These are phyloP conservation scores for Carpatolechia fugitivella DNA, from an alignment of 2,888 invertebrate species.

Conservation along the genomic window DNA sequence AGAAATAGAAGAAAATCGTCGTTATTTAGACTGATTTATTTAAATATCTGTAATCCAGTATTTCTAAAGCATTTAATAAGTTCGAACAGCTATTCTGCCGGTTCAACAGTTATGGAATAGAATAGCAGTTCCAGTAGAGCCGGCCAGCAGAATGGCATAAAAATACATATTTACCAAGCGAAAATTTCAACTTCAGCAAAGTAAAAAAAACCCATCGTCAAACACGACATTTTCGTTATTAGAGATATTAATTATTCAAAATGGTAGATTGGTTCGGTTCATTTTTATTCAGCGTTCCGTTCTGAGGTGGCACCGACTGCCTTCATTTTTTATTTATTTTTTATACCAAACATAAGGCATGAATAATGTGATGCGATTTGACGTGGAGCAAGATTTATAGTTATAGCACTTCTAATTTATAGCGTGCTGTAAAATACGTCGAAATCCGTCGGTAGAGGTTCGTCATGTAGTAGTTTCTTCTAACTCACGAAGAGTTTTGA, in stretches of 20 bases:
- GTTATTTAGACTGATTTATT: too few relatives aligned
- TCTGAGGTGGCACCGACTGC: constrained; percentile 11
- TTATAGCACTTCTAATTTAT: constrained; percentile 72
- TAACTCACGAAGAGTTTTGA: neutral
- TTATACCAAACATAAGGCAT: constrained; percentile 55
- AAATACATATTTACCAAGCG: neutral
- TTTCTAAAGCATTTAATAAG: too few relatives aligned
- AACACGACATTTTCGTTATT: neutral
- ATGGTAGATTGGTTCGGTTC: constrained; percentile 4
- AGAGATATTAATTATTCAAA: constrained; percentile 5
- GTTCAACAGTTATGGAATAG: too few relatives aligned
- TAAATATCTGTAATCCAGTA: too few relatives aligned
- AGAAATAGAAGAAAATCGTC: too few relatives aligned
- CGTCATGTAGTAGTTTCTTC: constrained; percentile 12
- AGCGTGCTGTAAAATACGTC: constrained; percentile 60
- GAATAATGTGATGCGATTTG: constrained; percentile 69
- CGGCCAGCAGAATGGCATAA: neutral
- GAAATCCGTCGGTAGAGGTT: constrained; percentile 52
- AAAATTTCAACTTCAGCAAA: neutral
- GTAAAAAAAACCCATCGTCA: neutral
- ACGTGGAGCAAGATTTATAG: constrained; percentile 70
- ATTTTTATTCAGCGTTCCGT: neutral
- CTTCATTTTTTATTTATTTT: constrained; percentile 41
- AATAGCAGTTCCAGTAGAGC: neutral
- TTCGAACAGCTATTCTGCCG: too few relatives aligned